These are phyloP conservation scores for Paragorgia papillata DNA, from an alignment of 92 coral and sea anemone species.

Conservation along the genomic window DNA sequence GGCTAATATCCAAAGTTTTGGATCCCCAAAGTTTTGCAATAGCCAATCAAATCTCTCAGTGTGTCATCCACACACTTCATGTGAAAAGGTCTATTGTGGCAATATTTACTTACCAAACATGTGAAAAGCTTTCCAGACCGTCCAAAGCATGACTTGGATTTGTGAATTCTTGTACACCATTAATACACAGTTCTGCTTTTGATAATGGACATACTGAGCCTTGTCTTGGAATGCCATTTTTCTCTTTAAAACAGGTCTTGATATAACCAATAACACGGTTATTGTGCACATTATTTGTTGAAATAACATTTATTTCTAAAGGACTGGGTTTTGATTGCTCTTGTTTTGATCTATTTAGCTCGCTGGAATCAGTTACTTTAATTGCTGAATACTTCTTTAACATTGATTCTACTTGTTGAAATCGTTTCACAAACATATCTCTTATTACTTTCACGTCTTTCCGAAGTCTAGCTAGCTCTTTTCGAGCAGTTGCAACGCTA, in stretches of 20 bases:
- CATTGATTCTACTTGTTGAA: conserved; percentile 53
- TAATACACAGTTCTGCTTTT: conserved; percentile 55
- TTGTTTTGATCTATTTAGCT: not conserved
- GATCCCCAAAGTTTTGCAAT: too few relatives aligned
- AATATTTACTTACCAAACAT: conserved; percentile 57
- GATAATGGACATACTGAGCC: conserved; percentile 60
- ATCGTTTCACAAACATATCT: conserved; percentile 55
- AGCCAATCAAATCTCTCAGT: too few relatives aligned
- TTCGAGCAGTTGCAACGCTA: conserved; percentile 57
- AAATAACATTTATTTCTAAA: not conserved
- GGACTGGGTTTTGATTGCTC: not conserved
- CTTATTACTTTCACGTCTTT: conserved; percentile 55
- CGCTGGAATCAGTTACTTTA: too few relatives aligned
- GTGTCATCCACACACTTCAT: too few relatives aligned
- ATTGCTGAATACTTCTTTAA: conserved; percentile 40
- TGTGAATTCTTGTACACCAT: conserved; percentile 51
- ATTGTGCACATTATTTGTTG: not conserved
- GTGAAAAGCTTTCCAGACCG: conserved; percentile 66
- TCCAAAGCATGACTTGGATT: conserved; percentile 64
- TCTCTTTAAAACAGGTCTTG: conserved; percentile 66
- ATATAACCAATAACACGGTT: conserved; percentile 51
- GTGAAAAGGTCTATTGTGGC: too few relatives aligned
- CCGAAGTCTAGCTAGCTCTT: conserved; percentile 61
- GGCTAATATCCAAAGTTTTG: too few relatives aligned
- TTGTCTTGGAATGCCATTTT: conserved; percentile 72